Percentiles rank a stretch among this genome's conserved stretches.
phyloP scores from a whole-genome alignment of 2,113 vertebrate genomes.

The Pogonocichla stellata region DNA sequence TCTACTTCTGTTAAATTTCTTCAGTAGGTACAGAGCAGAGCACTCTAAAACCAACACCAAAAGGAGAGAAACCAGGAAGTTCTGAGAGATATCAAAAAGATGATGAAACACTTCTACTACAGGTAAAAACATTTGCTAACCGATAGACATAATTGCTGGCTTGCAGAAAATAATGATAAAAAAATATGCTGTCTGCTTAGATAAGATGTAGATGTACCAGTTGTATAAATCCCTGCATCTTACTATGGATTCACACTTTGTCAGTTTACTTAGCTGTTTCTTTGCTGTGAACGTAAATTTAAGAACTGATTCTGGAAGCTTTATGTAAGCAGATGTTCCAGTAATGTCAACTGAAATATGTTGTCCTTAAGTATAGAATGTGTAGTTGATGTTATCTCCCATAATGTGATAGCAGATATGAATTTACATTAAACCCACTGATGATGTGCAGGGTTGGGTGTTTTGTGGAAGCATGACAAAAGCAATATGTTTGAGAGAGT shows the following conservation, averaged over 20 bases:
- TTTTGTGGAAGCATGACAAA: background rate
- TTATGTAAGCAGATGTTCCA: background rate
- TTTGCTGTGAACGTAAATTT: background rate
- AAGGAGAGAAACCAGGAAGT: conserved; percentile 51
- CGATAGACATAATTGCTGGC: background rate
- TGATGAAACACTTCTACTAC: conserved; percentile 82
- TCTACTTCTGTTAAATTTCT: background rate
- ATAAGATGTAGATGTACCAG: background rate
- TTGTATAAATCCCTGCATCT: background rate
- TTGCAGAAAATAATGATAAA: background rate
- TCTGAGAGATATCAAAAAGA: conserved; percentile 78
- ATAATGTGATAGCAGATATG: background rate
- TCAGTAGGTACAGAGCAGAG: conserved; percentile 43
- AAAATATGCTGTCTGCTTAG: background rate
- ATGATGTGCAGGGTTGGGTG: background rate
- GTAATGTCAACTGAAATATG: background rate
- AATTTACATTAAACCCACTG: background rate
- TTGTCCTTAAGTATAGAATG: background rate
- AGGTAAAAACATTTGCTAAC: conserved; percentile 74
- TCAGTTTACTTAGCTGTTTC: background rate
- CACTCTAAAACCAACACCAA: conserved; percentile 39
- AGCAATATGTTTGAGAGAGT: background rate
- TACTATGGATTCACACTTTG: background rate
- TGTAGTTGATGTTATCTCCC: background rate
- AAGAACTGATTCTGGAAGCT: background rate